phyloP scores from a whole-genome alignment of 2,888 invertebrate species.

The Xylophagus ater region DNA sequence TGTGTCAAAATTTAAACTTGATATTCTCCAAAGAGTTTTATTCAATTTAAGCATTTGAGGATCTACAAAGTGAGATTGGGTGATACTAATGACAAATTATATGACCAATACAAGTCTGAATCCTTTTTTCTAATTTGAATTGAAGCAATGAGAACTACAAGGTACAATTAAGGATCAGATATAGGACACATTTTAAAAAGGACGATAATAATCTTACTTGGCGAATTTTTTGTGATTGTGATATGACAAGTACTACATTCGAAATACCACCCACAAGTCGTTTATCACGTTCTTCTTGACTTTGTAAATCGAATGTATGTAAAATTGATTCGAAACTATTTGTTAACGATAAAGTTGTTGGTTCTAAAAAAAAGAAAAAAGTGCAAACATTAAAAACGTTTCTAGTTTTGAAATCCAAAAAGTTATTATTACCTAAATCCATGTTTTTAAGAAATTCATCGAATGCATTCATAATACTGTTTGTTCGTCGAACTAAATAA shows the following conservation, averaged over 20 bases:
- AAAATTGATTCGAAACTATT: slow-evolving; percentile 42
- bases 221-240: slow-evolving; percentile 41
- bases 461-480: slow-evolving; percentile 43
- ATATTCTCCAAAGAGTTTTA: slow-evolving; percentile 23
- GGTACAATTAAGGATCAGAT: too few relatives aligned
- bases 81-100: too few relatives aligned
- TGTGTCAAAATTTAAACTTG: neutral
- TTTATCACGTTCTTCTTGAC: slow-evolving; percentile 30
- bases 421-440: slow-evolving; percentile 38
- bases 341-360: slow-evolving; percentile 17
- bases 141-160: too few relatives aligned
- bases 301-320: slow-evolving; percentile 41
- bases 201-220: slow-evolving; percentile 25
- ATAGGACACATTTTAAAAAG: too few relatives aligned
- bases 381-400: neutral
- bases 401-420: slow-evolving; percentile 3
- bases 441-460: slow-evolving; percentile 37
- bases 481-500: slow-evolving; percentile 48
- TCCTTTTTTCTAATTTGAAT: slow-evolving; percentile 28
- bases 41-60: too few relatives aligned
- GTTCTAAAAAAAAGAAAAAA: slow-evolving; percentile 15
- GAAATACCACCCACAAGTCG: too few relatives aligned
- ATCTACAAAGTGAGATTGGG: too few relatives aligned
- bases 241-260: slow-evolving; percentile 45
- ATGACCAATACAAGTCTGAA: too few relatives aligned